These are phyloP conservation scores for Tragopan temminckii DNA, from an alignment of 2,797 vertebrate genomes.

Conservation along the genomic window DNA sequence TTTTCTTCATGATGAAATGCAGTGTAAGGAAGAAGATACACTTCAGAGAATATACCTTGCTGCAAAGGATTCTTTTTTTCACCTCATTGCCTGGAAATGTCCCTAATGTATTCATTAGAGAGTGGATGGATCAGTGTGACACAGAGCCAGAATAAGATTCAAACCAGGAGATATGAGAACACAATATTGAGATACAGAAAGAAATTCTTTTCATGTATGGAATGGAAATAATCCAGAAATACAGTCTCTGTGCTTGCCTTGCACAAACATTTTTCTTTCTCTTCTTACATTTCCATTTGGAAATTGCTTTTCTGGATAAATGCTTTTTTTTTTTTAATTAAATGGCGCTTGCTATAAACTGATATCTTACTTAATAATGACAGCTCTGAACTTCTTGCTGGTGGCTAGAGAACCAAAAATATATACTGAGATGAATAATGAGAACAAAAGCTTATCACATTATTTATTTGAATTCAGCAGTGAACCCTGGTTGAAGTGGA, in stretches of 20 bases:
- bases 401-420: neutral
- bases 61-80: neutral
- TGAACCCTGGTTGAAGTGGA: neutral
- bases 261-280: neutral
- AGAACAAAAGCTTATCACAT: neutral
- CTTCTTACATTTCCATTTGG: neutral
- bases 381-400: neutral
- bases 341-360: neutral
- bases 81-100: neutral
- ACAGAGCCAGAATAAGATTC: neutral
- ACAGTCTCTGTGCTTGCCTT: neutral
- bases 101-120: constrained; percentile 38
- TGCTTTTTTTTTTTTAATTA: neutral
- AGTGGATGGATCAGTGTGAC: neutral
- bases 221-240: neutral
- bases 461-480: neutral
- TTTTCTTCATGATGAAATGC: neutral
- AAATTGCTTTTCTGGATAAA: neutral
- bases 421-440: neutral
- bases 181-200: neutral
- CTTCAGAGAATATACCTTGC: neutral
- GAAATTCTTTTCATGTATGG: neutral
- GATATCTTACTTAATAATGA: neutral
- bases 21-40: neutral
- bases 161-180: constrained; percentile 24